These are phyloP conservation scores for Drosophila pegasa DNA, from an alignment of 2,888 invertebrate genomes.

Conservation along the genomic window DNA sequence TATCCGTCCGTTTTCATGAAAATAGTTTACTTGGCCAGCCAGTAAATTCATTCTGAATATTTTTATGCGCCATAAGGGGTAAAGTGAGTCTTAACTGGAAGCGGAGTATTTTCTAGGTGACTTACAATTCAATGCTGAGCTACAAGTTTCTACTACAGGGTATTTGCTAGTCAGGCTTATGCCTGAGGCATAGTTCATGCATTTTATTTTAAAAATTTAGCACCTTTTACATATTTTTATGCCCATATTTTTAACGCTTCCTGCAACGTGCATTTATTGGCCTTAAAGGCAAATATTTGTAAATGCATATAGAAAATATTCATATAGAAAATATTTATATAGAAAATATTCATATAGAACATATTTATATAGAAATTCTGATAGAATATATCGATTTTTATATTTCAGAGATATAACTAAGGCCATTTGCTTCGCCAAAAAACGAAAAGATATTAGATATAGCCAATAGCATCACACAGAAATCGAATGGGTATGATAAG, in stretches of 20 bases:
- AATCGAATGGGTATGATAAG: too few species aligned
- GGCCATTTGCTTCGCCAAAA: too few species aligned
- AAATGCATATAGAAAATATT: not conserved
- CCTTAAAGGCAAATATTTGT: constrained; percentile 6
- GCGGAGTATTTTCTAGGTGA: too few species aligned
- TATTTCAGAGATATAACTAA: too few species aligned
- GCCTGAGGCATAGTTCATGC: not conserved
- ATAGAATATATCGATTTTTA: too few species aligned
- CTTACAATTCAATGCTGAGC: too few species aligned
- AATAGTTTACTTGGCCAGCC: constrained; percentile 23
- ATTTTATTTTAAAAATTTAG: constrained; percentile 7
- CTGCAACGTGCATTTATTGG: not conserved
- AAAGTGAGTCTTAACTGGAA: too few species aligned
- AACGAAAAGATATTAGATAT: too few species aligned
- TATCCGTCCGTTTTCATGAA: not conserved
- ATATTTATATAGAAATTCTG: too few species aligned
- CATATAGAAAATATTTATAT: too few species aligned
- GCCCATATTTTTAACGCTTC: constrained; percentile 1
- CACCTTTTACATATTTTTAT: constrained; percentile 20
- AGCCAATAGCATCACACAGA: too few species aligned
- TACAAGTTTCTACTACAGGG: not conserved
- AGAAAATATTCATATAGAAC: too few species aligned
- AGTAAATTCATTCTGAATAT: constrained; percentile 37
- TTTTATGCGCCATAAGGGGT: constrained; percentile 16
- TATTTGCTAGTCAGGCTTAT: not conserved